Evolutionary conservation across 2,797 vertebrate species (phyloP).

Genomic region (Gadopsis bispinosus): DNA sequence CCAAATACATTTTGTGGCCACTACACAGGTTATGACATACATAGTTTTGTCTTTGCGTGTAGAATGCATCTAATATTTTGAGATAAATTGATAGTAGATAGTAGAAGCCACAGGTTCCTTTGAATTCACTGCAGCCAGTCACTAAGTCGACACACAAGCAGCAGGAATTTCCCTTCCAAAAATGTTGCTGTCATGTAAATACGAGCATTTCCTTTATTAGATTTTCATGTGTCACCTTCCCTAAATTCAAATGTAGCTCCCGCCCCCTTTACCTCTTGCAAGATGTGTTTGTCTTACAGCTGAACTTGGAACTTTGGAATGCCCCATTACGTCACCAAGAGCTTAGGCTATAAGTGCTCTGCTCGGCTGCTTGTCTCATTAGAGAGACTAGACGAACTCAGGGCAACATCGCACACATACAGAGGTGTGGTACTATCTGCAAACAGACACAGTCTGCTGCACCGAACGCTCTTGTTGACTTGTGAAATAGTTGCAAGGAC

Average conservation of each 20-base stretch:
- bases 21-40: not conserved
- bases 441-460: not conserved
- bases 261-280: not conserved
- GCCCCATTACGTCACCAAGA: not conserved
- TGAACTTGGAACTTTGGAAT: conserved; percentile 8
- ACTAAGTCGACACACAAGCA: too few species aligned
- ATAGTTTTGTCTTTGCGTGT: not conserved
- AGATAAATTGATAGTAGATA: not conserved
- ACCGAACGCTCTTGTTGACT: not conserved
- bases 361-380: not conserved
- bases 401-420: not conserved
- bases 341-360: not conserved
- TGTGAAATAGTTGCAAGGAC: not conserved
- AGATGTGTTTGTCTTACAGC: not conserved
- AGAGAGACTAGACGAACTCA: conserved; percentile 1
- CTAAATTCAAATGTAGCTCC: not conserved
- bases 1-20: not conserved
- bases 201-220: not conserved
- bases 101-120: not conserved
- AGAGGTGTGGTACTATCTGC: not conserved
- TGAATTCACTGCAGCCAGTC: not conserved
- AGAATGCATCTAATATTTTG: not conserved
- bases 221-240: not conserved
- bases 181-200: not conserved
- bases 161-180: not conserved